Conservation (phyloP, 2,113 vertebrate species). For the Trogon surrucura region DNA sequence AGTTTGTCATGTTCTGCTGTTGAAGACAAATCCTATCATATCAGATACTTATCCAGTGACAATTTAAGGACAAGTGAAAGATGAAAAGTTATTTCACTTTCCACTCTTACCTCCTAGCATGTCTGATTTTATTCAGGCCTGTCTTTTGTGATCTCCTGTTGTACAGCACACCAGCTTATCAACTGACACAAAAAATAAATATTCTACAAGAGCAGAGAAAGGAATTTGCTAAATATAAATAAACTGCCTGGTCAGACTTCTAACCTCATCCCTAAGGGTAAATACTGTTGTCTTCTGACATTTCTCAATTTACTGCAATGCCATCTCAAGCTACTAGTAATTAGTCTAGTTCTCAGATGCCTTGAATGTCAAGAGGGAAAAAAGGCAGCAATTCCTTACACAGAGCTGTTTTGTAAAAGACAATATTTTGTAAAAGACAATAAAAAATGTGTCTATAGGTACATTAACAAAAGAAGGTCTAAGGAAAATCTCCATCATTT, state of each 20-base stretch:
- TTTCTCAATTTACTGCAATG: neutral
- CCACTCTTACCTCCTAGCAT: neutral
- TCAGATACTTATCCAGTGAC: neutral
- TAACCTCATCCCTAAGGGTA: neutral
- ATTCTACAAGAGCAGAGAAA: neutral
- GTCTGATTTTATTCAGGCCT: conserved; percentile 15
- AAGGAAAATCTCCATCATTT: neutral
- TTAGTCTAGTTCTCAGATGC: neutral
- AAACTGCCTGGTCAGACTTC: conserved; percentile 15
- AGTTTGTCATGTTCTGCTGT: neutral
- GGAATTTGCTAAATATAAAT: conserved; percentile 44
- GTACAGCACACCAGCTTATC: neutral
- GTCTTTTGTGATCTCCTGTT: neutral
- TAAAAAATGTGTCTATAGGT: no score
- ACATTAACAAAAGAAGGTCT: neutral
- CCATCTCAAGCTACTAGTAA: neutral
- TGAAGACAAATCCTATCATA: conserved; percentile 1
- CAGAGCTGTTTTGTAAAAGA: neutral
- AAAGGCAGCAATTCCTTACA: neutral
- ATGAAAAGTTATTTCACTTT: conserved; percentile 10
- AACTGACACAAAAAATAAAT: conserved; percentile 52
- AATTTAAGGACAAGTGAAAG: conserved; percentile 30
- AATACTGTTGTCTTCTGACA: neutral
- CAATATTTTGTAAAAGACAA: neutral
- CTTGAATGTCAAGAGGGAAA: neutral